These are phyloP conservation scores for Metallyticus violacea DNA, from an alignment of 2,888 invertebrate species.

Conservation along the genomic window DNA sequence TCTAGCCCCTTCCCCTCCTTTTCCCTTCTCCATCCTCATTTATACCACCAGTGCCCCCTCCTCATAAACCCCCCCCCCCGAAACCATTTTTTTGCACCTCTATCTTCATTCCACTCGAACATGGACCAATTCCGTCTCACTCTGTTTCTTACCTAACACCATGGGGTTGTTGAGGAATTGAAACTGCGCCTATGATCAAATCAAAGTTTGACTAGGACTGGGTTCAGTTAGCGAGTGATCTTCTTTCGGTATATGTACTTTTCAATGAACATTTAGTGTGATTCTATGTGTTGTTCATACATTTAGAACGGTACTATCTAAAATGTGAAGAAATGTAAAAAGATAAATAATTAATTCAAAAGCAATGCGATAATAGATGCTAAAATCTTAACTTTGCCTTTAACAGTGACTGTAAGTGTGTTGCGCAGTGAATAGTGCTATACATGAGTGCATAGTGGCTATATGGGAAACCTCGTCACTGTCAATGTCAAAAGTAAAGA, in stretches of 20 bases:
- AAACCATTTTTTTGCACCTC: conserved; percentile 2
- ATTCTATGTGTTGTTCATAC: neutral
- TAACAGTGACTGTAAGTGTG: too few species aligned
- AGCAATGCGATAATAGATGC: too few species aligned
- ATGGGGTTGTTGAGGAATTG: conserved; percentile 48
- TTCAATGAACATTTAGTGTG: too few species aligned
- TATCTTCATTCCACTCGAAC: neutral
- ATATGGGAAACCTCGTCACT: neutral
- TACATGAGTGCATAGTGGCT: neutral
- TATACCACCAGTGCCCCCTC: neutral
- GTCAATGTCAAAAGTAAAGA: neutral
- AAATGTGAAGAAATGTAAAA: too few species aligned
- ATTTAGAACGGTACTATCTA: neutral
- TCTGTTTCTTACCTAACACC: conserved; percentile 1
- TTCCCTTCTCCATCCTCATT: neutral
- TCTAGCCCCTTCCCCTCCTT: conserved; percentile 4
- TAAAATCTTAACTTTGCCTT: too few species aligned
- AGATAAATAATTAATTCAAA: too few species aligned
- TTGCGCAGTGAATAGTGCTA: neutral
- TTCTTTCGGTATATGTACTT: too few species aligned
- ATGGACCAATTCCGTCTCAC: neutral
- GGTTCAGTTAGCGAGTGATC: neutral
- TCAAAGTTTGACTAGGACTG: conserved; percentile 53
- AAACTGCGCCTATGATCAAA: conserved; percentile 52
- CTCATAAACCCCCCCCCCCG: conserved; percentile 6